A percentile compares a stretch with the other conserved stretches of the same genome.
Conservation (phyloP, 92 coral and sea anemone genomes). For the Palythoa grandiflora region DNA sequence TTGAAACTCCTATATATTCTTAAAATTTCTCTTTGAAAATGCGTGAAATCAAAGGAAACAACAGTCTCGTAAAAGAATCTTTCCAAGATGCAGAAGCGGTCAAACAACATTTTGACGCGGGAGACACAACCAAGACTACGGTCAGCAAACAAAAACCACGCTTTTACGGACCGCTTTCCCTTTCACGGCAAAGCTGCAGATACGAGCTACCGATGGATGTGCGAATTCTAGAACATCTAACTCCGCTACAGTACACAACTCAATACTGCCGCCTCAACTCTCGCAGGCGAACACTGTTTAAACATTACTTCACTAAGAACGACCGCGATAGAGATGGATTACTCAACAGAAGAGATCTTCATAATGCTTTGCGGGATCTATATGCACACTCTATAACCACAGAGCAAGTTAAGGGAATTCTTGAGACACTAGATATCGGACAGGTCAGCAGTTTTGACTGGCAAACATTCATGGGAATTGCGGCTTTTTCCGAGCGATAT, state of each 20-base stretch:
- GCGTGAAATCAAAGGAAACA: conserved; percentile 19
- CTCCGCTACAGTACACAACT: conserved; percentile 87
- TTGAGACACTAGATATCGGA: conserved; percentile 77
- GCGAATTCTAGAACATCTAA: conserved; percentile 78
- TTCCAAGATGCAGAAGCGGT: conserved; percentile 2
- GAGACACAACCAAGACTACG: conserved; percentile 52
- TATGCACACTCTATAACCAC: conserved; percentile 84
- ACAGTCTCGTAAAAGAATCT: conserved; percentile 12
- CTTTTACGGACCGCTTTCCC: conserved; percentile 92
- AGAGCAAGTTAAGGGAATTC: conserved; percentile 78
- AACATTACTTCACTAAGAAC: conserved; percentile 87
- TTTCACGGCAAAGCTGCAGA: conserved; percentile 89
- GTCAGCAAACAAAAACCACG: conserved; percentile 70
- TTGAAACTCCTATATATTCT: neutral
- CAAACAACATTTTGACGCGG: conserved; percentile 43
- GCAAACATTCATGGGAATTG: conserved; percentile 76
- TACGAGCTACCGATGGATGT: conserved; percentile 98
- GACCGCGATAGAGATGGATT: conserved; percentile 92
- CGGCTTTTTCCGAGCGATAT: conserved; percentile 96
- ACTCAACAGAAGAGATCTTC: conserved; percentile 83
- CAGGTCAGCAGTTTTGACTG: conserved; percentile 69
- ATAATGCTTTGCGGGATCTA: conserved; percentile 82
- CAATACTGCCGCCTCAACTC: conserved; percentile 83
- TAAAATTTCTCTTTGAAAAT: neutral
- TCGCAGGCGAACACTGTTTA: conserved; percentile 83